phyloP scores from a whole-genome alignment of 2,113 vertebrate species.

The Marcusenius ussheri region DNA sequence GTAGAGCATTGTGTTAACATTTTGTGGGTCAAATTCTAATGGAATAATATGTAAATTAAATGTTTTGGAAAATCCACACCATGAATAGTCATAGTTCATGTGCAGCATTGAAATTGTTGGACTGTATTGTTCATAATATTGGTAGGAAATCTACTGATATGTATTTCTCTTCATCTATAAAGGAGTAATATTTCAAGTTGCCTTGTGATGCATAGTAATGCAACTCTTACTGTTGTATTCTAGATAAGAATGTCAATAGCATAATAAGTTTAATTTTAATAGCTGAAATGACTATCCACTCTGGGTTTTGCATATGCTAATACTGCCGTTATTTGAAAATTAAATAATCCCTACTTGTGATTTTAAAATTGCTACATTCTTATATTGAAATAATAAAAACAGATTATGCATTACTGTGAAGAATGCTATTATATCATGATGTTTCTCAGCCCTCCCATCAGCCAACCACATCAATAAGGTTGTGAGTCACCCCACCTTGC shows the following conservation, averaged over 20 bases:
- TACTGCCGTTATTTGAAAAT: background rate
- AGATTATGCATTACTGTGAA: background rate
- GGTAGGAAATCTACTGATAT: background rate
- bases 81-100: background rate
- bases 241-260: background rate
- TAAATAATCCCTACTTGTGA: background rate
- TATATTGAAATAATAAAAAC: background rate
- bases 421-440: background rate
- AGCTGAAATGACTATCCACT: background rate
- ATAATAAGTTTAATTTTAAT: background rate
- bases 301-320: background rate
- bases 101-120: background rate
- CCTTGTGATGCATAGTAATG: background rate
- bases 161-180: background rate
- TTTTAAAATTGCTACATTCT: background rate
- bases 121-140: background rate
- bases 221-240: background rate
- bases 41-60: background rate
- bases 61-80: background rate
- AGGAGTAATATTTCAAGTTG: background rate
- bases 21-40: background rate
- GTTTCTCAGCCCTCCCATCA: conserved; percentile 67
- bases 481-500: conserved; percentile 95
- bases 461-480: conserved; percentile 89
- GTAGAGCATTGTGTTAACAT: background rate